Base-by-base conservation (phyloP, 2,113 vertebrate genomes). In the Atherinomorus stipes region DNA sequence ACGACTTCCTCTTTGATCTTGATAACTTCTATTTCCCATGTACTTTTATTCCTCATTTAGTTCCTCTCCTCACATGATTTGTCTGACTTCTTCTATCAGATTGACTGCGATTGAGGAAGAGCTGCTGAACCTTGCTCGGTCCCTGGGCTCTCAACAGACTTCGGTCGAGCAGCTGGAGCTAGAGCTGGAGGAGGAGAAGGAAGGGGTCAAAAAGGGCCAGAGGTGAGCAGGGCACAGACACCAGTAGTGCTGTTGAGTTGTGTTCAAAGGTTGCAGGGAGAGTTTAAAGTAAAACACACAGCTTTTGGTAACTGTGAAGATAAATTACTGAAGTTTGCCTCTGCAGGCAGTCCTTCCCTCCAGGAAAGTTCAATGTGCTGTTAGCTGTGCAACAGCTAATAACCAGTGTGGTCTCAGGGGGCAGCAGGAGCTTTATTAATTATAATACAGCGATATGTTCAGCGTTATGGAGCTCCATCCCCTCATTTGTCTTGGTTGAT, bases 51-150 rank as follows among this genome's bases (percentile, higher is more conserved):
- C 54, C 66, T 65, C 4, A 42, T n/a, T 61, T 54, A 7, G 62
- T 63, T 70, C 50, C 52, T 51, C 28, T 61, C 4, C 21, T 44
- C 15, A 3, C 11, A 0, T 50, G 8, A 11, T 50, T 22, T 52
- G 11, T 64, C 4, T 15, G 0, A 60, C n/a, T 76, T 23, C 22
- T 50, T 37, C 16, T 42, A 53, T 4, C 75, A 95, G 94, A 50
- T 78, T 95, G 79, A 97, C 95, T 0, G 75, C 92, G 0, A 71
- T 97, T 1, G 95, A 97, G 40, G 97, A 97, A 59, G 95, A 98
- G 50, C 88, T 99, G 84, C 78, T 90, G 1, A n/a, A 23, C 0
- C 85, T 96, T 82, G 90, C 82, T 0, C 74, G 89, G 26, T 83
- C 76, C 0, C 88, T 95, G 76, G 78, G 78, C 6, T 81, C 78